These are phyloP conservation scores for Chiridota heheva DNA, from an alignment of 35 echinoderm and acorn worm genomes.

Conservation along the genomic window DNA sequence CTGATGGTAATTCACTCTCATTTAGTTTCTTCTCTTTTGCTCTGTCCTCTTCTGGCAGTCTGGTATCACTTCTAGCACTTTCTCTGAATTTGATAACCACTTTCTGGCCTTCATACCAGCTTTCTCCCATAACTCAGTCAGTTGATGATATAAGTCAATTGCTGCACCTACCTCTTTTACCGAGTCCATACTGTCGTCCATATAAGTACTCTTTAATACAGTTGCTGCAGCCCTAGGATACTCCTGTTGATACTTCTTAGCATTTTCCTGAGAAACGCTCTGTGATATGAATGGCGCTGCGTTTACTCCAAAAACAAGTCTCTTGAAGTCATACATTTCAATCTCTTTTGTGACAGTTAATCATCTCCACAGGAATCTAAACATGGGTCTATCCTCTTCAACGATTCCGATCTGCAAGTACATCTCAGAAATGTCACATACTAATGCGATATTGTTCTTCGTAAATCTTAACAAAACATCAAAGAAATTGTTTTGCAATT, in stretches of 20 bases:
- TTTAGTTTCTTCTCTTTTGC: slow-evolving; percentile 15
- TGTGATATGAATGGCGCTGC: slow-evolving; percentile 42
- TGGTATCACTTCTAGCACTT: slow-evolving; percentile 33
- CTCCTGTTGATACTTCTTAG: neutral
- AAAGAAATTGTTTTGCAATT: slow-evolving; percentile 33
- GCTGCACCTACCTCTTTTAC: slow-evolving; percentile 26
- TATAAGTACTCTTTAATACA: slow-evolving; percentile 26
- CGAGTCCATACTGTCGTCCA: slow-evolving; percentile 43
- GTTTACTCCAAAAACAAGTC: slow-evolving; percentile 42
- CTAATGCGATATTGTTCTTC: neutral
- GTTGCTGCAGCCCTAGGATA: slow-evolving; percentile 38
- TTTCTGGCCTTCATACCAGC: slow-evolving; percentile 32
- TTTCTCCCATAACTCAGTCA: slow-evolving; percentile 15
- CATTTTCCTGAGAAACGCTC: slow-evolving; percentile 39
- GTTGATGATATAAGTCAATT: slow-evolving; percentile 33
- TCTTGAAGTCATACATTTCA: slow-evolving; percentile 27
- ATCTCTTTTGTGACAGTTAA: slow-evolving; percentile 10
- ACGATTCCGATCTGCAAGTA: slow-evolving; percentile 11
- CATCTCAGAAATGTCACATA: slow-evolving; percentile 42
- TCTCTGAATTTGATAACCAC: slow-evolving; percentile 48
- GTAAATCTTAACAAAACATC: slow-evolving; percentile 31
- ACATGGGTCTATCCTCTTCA: slow-evolving; percentile 8
- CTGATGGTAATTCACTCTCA: slow-evolving; percentile 21
- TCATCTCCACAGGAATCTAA: slow-evolving; percentile 37
- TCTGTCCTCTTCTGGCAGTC: slow-evolving; percentile 36